A percentile compares a stretch with the other conserved stretches of the same genome.
These are phyloP conservation scores for Uropsilus gracilis DNA, from an alignment of 2,113 vertebrate genomes.

Conservation along the genomic window DNA sequence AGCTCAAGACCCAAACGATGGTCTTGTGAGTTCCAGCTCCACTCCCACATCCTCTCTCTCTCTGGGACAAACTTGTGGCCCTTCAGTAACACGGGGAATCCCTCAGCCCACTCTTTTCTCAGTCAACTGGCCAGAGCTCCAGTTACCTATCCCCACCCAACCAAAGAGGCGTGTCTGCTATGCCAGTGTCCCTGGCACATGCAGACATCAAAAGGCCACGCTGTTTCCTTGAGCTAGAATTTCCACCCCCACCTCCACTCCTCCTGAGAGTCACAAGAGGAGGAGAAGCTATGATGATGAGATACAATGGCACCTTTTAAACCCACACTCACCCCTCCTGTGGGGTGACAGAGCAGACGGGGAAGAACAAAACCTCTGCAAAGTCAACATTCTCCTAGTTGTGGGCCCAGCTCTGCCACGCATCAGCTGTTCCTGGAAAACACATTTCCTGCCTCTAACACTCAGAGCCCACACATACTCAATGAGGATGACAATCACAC, in stretches of 20 bases:
- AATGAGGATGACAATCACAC: neutral
- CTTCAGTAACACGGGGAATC: neutral
- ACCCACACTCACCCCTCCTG: neutral
- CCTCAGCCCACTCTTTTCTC: neutral
- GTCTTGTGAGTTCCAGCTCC: neutral
- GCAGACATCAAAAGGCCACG: neutral
- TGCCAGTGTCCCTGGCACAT: too few relatives aligned
- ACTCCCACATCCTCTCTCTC: neutral
- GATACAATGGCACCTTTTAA: neutral
- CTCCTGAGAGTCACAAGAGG: neutral
- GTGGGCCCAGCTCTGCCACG: neutral
- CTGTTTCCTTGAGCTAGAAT: neutral
- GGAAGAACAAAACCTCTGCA: neutral
- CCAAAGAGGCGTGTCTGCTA: neutral
- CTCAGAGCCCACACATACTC: neutral
- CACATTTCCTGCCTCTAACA: neutral
- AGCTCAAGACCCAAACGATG: neutral
- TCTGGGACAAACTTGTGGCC: neutral
- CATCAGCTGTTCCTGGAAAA: neutral
- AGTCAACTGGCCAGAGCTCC: rapidly evolving
- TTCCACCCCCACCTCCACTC: neutral
- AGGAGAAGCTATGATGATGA: neutral
- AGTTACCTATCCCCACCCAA: neutral
- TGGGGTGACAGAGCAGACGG: neutral
- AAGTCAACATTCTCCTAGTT: neutral